Evolutionary conservation across 2,797 vertebrate species (phyloP), one percentile per base, ranked within the genome.

Genomic region (Danio choprae): DNA sequence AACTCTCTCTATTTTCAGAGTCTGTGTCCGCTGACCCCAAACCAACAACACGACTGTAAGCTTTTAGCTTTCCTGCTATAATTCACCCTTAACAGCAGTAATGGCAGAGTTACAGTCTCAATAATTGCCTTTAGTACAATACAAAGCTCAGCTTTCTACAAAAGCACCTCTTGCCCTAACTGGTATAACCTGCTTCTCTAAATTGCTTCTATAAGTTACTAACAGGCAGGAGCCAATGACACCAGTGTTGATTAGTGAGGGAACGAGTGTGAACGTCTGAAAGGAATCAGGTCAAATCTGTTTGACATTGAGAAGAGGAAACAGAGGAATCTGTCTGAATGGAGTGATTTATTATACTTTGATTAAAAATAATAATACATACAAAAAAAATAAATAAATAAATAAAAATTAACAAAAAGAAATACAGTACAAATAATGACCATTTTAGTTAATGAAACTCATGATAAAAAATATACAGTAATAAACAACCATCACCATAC

Each of bases 201-300:
- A 68, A 55, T 84, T 79, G 77, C 82, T 62, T 85, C 79, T 77
- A 86, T 82, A 86, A 79, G 83, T 87, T 85, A 87, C 77, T 70
- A 84, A 83, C 62, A 46, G 48, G 41, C 64, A 56, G 40, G 74
- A 84, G 13, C 73, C 48, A 81, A 77, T 86, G 82, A 88, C 43
- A 76, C 36, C 65, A 60, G 43, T 43, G 72, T 60, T 71, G 68
- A 68, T 81, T 83, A 74, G 79, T 65, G 72, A 86, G 58, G 0
- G 64, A 69, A 8, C 20, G 64, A 18, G 69, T 12, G 46, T 18
- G 46, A 44, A 8, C 10, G 6, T 8, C 40, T 51, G 22, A 15
- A 44, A 51, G 65, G 85, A 77, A 84, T 59, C 85, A 86, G 85
- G 83, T 87, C 73, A 86, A 87, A 80, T 50, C 63, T 68, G 80